These are phyloP conservation scores for Cladopsammia gracilis DNA, from an alignment of 64 coral and sea anemone genomes.

Conservation along the genomic window DNA sequence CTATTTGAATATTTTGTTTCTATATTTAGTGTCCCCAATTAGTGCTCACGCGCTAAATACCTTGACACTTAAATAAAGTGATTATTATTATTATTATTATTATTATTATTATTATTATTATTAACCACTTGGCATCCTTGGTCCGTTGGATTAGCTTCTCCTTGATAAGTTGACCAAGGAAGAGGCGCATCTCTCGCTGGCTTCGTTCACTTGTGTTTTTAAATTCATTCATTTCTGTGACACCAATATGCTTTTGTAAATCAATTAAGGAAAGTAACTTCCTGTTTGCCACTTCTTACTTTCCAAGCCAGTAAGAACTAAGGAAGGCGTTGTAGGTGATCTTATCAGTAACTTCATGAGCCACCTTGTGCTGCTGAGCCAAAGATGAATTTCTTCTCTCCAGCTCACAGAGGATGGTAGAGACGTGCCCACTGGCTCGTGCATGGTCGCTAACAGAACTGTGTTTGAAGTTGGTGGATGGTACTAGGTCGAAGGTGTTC, in stretches of 20 bases:
- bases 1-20: no score
- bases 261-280: constrained; percentile 54
- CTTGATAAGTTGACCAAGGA: constrained; percentile 68
- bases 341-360: constrained; percentile 45
- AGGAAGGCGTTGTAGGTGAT: constrained; percentile 69
- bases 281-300: constrained; percentile 74
- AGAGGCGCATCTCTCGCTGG: constrained; percentile 33
- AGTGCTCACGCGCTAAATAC: no score
- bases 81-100: no score
- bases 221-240: constrained; percentile 36
- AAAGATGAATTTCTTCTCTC: constrained; percentile 63
- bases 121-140: constrained; percentile 49
- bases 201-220: constrained; percentile 66
- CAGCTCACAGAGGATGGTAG: constrained; percentile 44
- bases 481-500: constrained; percentile 29
- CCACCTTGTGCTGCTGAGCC: constrained; percentile 49
- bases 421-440: constrained; percentile 40
- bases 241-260: constrained; percentile 62
- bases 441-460: constrained; percentile 39
- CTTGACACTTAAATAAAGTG: no score
- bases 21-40: no score
- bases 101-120: no score
- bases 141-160: constrained; percentile 50
- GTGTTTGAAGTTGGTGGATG: constrained; percentile 43
- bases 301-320: constrained; percentile 71